Evolutionary conservation across 1,140 invertebrate species (phyloP), one percentile per base, ranked within the genome.

Genomic region (Hypothenemus hampei): DNA sequence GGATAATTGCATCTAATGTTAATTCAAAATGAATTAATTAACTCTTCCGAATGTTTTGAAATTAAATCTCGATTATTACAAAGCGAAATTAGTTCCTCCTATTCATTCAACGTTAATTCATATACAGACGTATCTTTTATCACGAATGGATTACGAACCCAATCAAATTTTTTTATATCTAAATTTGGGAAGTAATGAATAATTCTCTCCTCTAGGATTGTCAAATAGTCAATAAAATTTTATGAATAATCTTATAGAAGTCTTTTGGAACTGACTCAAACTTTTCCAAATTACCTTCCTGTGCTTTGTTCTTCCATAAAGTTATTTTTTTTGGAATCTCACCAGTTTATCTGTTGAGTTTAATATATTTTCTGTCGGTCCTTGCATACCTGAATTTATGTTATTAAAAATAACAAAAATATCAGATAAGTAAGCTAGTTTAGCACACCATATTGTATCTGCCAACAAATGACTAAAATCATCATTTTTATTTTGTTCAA

Each of bases 351-450:
- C 50, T 3, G 49, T 49, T 48, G 56, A 61, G 43, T 37, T 62
- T 59, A 59, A 55, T 3, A 61, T 59, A 61, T 59, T 59, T 55
- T 50, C 56, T 7, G 6, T 29, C 26, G 6, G 26, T 7, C 26
- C n/a, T 29, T 29, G 26, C 26, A n/a, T 29, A 29, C 26, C n/a
- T 29, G 26, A 29, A 29, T 29, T 29, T 29, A 29, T n/a, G 26
- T 29, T 29, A 29, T 29, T 29, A 24, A 49, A 47, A 3, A 36
- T 31, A 18, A 49, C 46, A 58, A 57, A n/a, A 50, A 61, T 61
- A 31, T 59, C 57, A 29, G 57, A 35, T 49, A 59, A 56, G 36
- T 61, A 59, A 46, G 51, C 52, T 41, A 59, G 37, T 43, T 60
- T 59, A 46, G 53, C 19, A 57, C n/a, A n/a, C n/a, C n/a, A 57